Base-by-base conservation (phyloP, 1,140 invertebrate species). In the Globodera rostochiensis region DNA sequence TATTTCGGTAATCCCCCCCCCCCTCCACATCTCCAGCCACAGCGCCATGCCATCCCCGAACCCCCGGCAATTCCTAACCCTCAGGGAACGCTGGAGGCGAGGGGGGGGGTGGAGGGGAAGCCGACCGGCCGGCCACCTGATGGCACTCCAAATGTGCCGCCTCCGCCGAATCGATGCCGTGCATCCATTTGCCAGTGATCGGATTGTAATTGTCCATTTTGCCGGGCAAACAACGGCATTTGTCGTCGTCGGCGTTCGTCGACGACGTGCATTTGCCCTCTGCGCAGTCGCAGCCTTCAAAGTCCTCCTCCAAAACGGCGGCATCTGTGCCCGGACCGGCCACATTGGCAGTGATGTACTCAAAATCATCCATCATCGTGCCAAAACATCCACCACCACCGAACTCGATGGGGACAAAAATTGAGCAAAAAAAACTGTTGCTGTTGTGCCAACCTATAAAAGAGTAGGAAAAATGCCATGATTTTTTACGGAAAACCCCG, bases 221-320 rank as follows among this genome's bases (percentile, higher is more conserved):
- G 70, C 69, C 45, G 15, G 21, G 60, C 19, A 86, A 21, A 64
- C 84, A 86, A 8, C 76, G 66, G 60, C 84, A 86, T 0, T 36
- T 36, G 36, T 36, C 3, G 36, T 36, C 3, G 36, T 36, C 36
- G 36, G 21, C 57, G 8, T 11, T 71, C 8, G 46, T 70, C 25
- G 49, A 6, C 21, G 86, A 6, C 21, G 86, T 77, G 69, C 84
- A 86, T 50, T 86, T 66, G n/a, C 46, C 70, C 13, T 77, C 81
- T n/a, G 66, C 3, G 19, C 84, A 86, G 2, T 77, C 49, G 66
- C 84, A 86, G 11, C 84, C 84, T 67, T 79, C 67, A n/a, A 86
- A 75, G 6, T 76, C 64, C 11, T 84, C 74, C 6, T 74, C 77
- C 21, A 85, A 78, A 11, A 66, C 25, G 60, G 45, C 25, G 6